Conservation (phyloP, 2,113 vertebrate genomes). For the Myotis davidii region DNA sequence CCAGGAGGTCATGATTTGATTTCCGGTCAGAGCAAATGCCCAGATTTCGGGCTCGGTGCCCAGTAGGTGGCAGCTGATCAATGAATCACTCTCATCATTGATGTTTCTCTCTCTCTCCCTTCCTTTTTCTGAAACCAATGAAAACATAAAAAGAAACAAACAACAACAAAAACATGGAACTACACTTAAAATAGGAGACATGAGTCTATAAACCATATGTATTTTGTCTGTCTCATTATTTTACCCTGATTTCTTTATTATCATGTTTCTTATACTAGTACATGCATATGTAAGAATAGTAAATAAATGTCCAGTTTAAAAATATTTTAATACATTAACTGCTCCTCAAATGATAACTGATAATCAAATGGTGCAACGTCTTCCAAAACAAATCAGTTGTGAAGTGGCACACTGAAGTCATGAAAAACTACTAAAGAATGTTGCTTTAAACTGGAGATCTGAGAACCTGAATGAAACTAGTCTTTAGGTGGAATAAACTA, state of each 20-base stretch:
- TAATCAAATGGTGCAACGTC: background rate
- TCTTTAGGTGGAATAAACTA: background rate
- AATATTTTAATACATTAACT: background rate
- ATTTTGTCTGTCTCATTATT: background rate
- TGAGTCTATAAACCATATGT: background rate
- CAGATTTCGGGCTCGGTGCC: too few species aligned
- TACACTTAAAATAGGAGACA: background rate
- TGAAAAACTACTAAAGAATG: background rate
- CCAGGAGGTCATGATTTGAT: too few species aligned
- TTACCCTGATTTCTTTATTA: slow-evolving; percentile 4
- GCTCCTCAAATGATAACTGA: background rate
- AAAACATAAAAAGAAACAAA: too few species aligned
- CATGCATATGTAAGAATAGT: background rate
- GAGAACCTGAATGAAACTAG: background rate
- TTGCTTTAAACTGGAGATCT: background rate
- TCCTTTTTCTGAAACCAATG: too few species aligned
- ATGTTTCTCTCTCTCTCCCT: too few species aligned
- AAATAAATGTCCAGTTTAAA: background rate
- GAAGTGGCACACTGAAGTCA: background rate
- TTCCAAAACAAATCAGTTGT: background rate
- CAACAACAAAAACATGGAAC: too few species aligned
- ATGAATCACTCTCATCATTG: too few species aligned
- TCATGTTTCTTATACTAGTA: background rate
- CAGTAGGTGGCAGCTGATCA: too few species aligned
- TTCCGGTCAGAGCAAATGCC: too few species aligned